These are phyloP conservation scores for Euglossa dilemma DNA, from an alignment of 1,140 invertebrate genomes.

Conservation along the genomic window DNA sequence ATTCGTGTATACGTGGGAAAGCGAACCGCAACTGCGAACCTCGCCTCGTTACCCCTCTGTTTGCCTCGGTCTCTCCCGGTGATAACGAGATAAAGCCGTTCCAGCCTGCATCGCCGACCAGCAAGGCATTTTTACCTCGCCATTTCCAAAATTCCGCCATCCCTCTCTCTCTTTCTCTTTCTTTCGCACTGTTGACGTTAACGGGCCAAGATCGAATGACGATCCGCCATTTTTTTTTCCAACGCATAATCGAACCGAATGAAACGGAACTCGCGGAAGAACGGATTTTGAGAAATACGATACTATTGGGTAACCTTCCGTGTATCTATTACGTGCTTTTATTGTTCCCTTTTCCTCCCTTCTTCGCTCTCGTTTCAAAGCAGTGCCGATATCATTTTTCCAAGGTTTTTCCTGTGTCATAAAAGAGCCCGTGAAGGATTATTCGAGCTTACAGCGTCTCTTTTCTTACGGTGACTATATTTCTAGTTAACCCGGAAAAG, in stretches of 20 bases:
- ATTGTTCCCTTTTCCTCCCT: not conserved
- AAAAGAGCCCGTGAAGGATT: too few relatives aligned
- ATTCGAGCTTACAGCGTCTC: too few relatives aligned
- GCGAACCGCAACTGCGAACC: slow-evolving; percentile 18
- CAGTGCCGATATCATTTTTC: too few relatives aligned
- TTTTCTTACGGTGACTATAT: too few relatives aligned
- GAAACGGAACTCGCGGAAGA: not conserved
- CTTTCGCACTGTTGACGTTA: not conserved
- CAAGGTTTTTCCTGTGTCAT: too few relatives aligned
- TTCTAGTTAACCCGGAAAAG: too few relatives aligned
- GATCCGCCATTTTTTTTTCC: not conserved
- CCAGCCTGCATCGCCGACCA: not conserved
- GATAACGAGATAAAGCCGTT: slow-evolving; percentile 56
- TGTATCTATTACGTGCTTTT: not conserved
- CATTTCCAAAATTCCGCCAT: slow-evolving; percentile 10
- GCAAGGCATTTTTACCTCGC: not conserved
- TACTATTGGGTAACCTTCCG: not conserved
- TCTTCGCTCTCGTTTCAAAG: too few relatives aligned
- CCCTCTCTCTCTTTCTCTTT: too few relatives aligned
- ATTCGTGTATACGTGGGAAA: not conserved
- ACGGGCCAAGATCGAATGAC: not conserved
- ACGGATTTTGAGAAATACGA: slow-evolving; percentile 1
- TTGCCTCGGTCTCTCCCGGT: slow-evolving; percentile 25
- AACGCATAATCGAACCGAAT: not conserved
- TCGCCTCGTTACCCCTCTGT: slow-evolving; percentile 56